These are phyloP conservation scores for Callospermophilus lateralis DNA, from an alignment of 2,113 vertebrate genomes.

Conservation along the genomic window DNA sequence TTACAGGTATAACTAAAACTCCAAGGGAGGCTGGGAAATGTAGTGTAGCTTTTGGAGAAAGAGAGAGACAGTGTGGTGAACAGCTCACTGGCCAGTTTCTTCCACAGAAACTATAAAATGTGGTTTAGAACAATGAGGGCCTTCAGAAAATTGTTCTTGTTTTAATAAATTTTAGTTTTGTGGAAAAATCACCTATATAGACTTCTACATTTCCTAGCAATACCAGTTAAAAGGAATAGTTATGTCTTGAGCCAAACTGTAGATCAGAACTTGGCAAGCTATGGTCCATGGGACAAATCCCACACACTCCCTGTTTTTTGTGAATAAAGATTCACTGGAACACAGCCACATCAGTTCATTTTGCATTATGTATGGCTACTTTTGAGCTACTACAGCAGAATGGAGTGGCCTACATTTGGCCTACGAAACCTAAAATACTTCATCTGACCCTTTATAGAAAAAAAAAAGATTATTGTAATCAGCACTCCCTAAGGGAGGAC, in stretches of 20 bases:
- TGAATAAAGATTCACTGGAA: slow-evolving; percentile 37
- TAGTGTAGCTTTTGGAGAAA: background rate
- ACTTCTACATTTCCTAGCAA: background rate
- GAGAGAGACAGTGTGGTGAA: background rate
- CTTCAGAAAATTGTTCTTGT: slow-evolving; percentile 18
- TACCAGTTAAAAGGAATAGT: background rate
- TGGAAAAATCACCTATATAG: background rate
- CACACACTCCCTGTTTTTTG: background rate
- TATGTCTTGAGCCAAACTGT: background rate
- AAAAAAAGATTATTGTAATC: background rate
- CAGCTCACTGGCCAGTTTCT: background rate
- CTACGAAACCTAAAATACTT: background rate
- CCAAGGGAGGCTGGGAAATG: background rate
- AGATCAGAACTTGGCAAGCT: background rate
- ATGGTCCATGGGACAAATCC: background rate
- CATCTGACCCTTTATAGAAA: background rate
- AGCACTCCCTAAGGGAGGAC: background rate
- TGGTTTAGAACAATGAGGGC: background rate
- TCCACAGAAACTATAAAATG: background rate
- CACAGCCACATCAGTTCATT: background rate
- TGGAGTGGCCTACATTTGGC: background rate
- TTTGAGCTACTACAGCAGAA: background rate
- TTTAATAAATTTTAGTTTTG: background rate
- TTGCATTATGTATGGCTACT: background rate
- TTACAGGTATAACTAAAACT: background rate